A percentile compares a stretch with the other conserved stretches of the same genome.
phyloP scores from a whole-genome alignment of 2,888 invertebrate genomes.

The Slavum lentiscoides region DNA sequence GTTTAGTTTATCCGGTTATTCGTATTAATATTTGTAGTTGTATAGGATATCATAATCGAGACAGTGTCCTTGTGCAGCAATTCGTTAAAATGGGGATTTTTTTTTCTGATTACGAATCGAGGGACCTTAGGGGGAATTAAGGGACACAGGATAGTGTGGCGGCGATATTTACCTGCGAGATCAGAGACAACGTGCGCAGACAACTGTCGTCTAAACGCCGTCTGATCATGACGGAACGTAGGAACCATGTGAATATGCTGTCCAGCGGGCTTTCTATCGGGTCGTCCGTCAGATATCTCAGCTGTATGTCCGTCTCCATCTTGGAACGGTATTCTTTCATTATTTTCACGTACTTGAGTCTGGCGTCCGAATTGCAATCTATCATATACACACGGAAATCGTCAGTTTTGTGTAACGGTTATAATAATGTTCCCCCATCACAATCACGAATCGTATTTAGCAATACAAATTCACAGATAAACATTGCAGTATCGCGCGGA shows the following conservation, averaged over 20 bases:
- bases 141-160: too few relatives aligned
- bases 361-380: constrained; percentile 34
- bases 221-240: constrained; percentile 58
- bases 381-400: not conserved
- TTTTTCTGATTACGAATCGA: too few relatives aligned
- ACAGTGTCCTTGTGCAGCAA: too few relatives aligned
- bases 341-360: constrained; percentile 27
- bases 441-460: too few relatives aligned
- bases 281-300: constrained; percentile 17
- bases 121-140: too few relatives aligned
- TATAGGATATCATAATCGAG: too few relatives aligned
- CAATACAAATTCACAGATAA: too few relatives aligned
- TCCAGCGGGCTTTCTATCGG: constrained; percentile 25
- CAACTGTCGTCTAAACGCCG: constrained; percentile 57
- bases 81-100: too few relatives aligned
- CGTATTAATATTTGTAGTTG: too few relatives aligned
- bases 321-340: constrained; percentile 34
- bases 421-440: not conserved
- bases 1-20: too few relatives aligned
- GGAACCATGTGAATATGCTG: constrained; percentile 58
- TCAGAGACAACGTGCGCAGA: constrained; percentile 56
- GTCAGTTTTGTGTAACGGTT: not conserved
- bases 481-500: too few relatives aligned
- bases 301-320: not conserved
- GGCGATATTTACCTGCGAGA: constrained; percentile 54